Percentiles rank a stretch among this genome's conserved stretches.
Conservation (phyloP, 2,888 invertebrate genomes). For the Lochmaea crataegi region DNA sequence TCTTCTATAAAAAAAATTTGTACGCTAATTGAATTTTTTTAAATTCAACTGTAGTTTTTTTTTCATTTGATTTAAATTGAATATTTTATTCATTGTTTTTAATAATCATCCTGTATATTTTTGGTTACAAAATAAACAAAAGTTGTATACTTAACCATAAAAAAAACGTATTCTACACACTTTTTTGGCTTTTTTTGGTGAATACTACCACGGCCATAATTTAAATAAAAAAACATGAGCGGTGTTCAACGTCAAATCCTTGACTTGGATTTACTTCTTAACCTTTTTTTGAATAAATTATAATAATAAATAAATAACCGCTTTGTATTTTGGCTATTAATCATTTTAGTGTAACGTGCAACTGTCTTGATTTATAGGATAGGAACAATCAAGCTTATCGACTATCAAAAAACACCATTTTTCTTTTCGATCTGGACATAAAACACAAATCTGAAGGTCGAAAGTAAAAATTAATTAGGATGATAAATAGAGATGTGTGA, state of each 20-base stretch:
- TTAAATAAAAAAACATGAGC: constrained; percentile 62
- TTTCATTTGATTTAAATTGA: no score
- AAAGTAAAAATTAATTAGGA: constrained; percentile 34
- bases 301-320: constrained; percentile 59
- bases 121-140: not conserved
- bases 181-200: constrained; percentile 25
- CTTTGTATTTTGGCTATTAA: constrained; percentile 53
- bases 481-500: constrained; percentile 23
- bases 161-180: constrained; percentile 15
- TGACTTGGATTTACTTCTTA: constrained; percentile 60
- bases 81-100: not conserved
- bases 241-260: constrained; percentile 55
- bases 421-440: constrained; percentile 29
- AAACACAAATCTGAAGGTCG: constrained; percentile 35
- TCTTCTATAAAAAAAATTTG: no score
- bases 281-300: constrained; percentile 60
- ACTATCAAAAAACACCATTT: constrained; percentile 39
- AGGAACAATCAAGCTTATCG: constrained; percentile 39
- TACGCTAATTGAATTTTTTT: no score
- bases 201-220: constrained; percentile 52
- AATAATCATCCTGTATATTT: not conserved
- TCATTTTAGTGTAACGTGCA: constrained; percentile 56
- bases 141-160: constrained; percentile 2
- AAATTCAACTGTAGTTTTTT: no score
- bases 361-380: constrained; percentile 52